These are phyloP conservation scores for Andricus grossulariae DNA, from an alignment of 1,140 invertebrate species.

Conservation along the genomic window DNA sequence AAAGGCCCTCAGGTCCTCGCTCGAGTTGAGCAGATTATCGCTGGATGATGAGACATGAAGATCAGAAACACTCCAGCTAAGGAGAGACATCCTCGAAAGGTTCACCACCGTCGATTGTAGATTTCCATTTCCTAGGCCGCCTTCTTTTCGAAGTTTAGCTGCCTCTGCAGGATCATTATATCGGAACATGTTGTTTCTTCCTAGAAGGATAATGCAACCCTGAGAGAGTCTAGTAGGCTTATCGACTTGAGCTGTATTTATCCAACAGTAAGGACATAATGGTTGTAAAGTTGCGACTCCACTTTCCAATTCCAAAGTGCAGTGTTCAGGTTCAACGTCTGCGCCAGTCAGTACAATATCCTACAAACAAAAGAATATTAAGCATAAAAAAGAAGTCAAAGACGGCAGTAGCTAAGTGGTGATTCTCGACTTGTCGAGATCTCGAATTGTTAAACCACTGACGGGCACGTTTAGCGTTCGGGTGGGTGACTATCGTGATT, in stretches of 20 bases:
- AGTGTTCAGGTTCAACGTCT: conserved; percentile 90
- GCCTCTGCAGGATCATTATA: conserved; percentile 95
- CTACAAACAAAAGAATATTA: conserved; percentile 63
- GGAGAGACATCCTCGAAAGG: conserved; percentile 87
- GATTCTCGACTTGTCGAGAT: too few species aligned
- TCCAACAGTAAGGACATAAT: conserved; percentile 85
- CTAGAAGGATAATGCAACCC: conserved; percentile 90
- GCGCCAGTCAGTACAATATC: conserved; percentile 88
- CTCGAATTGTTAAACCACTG: too few species aligned
- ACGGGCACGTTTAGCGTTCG: too few species aligned
- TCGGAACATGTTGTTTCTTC: conserved; percentile 93
- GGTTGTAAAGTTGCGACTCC: conserved; percentile 88
- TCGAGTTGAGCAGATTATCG: conserved; percentile 80
- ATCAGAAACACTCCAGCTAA: conserved; percentile 90
- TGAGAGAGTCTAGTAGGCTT: conserved; percentile 86
- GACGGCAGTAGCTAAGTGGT: too few species aligned
- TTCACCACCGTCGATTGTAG: conserved; percentile 81
- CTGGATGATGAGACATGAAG: conserved; percentile 82
- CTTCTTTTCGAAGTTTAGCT: conserved; percentile 86
- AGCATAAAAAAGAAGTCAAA: not conserved
- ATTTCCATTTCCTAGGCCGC: conserved; percentile 75
- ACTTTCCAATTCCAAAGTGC: conserved; percentile 83
- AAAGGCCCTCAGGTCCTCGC: conserved; percentile 70
- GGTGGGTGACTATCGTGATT: too few species aligned
- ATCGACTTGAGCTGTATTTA: conserved; percentile 87